A percentile compares a stretch with the other conserved stretches of the same genome.
Evolutionary conservation across 2,797 vertebrate species (phyloP).

Genomic region (Serranus cabrilla): DNA sequence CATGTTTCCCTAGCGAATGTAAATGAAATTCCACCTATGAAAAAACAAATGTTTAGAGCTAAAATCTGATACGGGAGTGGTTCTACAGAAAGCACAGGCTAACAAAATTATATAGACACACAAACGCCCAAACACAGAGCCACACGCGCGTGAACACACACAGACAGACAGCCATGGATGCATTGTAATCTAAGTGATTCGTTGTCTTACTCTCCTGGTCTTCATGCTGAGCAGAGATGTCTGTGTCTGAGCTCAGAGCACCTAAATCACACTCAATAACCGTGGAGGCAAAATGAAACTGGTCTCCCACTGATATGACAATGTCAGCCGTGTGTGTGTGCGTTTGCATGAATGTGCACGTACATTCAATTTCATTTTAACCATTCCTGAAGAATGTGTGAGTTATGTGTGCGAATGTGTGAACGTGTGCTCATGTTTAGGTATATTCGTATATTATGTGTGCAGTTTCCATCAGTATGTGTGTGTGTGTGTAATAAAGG

Average conservation of each 20-base stretch:
- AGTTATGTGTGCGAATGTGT: background rate
- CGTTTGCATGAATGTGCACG: background rate
- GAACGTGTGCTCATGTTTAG: background rate
- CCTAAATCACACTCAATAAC: constrained; percentile 48
- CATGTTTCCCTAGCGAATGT: background rate
- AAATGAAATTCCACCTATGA: constrained; percentile 12
- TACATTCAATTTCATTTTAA: background rate
- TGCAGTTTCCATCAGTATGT: background rate
- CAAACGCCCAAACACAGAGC: background rate
- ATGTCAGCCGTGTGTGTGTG: constrained; percentile 5
- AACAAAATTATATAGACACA: background rate
- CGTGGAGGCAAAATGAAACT: constrained; percentile 44
- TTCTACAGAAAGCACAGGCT: constrained; percentile 6
- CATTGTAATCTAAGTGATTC: constrained; percentile 29
- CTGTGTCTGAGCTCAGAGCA: constrained; percentile 43
- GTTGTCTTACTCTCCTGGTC: constrained; percentile 35
- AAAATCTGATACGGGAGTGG: constrained; percentile 6
- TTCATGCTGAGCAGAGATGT: constrained; percentile 51
- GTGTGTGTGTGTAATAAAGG: constrained; percentile 13
- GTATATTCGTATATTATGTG: constrained; percentile 6
- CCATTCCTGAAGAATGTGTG: constrained; percentile 8
- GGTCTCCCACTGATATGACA: constrained; percentile 42
- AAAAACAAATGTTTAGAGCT: constrained; percentile 15
- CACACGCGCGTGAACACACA: background rate
- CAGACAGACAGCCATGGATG: constrained; percentile 14